phyloP scores from a whole-genome alignment of 2,797 vertebrate genomes.

The Sebastes paucispinis region DNA sequence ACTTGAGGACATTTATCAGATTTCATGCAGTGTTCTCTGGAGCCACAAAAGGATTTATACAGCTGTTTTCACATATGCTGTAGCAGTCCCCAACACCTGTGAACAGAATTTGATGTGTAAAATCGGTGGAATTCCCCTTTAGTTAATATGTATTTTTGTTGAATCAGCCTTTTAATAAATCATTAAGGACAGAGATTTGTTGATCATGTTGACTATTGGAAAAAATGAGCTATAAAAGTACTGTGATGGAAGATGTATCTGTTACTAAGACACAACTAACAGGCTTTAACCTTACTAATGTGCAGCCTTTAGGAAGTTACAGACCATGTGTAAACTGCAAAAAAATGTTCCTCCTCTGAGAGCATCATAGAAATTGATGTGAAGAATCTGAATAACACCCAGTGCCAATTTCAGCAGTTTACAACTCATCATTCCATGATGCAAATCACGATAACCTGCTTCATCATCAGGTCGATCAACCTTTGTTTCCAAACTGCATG shows the following conservation, averaged over 20 bases:
- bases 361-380: not conserved
- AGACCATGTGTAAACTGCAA: not conserved
- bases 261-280: not conserved
- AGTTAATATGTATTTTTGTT: not conserved
- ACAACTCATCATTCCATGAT: not conserved
- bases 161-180: not conserved
- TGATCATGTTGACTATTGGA: not conserved
- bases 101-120: not conserved
- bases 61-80: not conserved
- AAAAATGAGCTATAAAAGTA: not conserved
- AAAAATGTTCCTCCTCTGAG: not conserved
- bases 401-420: not conserved
- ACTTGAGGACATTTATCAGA: not conserved
- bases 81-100: not conserved
- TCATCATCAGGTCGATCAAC: not conserved
- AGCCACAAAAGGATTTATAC: not conserved
- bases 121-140: not conserved
- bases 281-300: not conserved
- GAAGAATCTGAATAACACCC: not conserved
- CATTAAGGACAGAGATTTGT: not conserved
- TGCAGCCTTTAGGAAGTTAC: not conserved
- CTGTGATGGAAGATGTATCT: not conserved
- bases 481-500: conserved; percentile 12
- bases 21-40: not conserved
- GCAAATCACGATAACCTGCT: not conserved